Evolutionary conservation across 2,888 invertebrate species (phyloP), one percentile per base, ranked within the genome.

Genomic region (Rhyacophila evoluta): DNA sequence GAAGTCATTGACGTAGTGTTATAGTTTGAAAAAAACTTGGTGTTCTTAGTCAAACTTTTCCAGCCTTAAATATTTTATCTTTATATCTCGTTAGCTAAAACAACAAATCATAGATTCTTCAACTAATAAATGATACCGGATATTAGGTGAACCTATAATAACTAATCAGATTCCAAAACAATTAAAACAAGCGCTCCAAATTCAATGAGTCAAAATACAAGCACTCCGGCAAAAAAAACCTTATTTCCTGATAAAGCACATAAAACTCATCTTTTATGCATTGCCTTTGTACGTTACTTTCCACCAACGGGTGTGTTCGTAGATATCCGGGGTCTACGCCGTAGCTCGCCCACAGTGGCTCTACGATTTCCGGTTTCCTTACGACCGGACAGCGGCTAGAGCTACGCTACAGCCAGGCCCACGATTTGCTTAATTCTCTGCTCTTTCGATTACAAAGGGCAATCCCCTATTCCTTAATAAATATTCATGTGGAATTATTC

Each of bases 391-490:
- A 55, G 55, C 55, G 55, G 55, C 25, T n/a, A 55, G 55, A 15
- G 71, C 74, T 68, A 73, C 75, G 55, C 76, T 73, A 39, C 76
- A 72, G 72, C 36, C 75, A 33, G 74, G 68, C 74, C 75, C 29
- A 15, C 70, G 81, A 81, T 81, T 81, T 81, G 81, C 81, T 81
- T 81, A 81, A 81, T 81, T 81, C 79, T 75, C 39, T 79, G 79
- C 81, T 79, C 81, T 79, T 81, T 79, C 81, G 81, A 79, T 81
- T 81, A 81, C 77, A 81, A 81, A 79, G 81, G 81, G 81, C 79
- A 75, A 81, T 77, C 79, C 79, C 79, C 81, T 78, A 74, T 81
- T 81, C 81, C 81, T 81, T 79, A 77, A 81, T 81, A 79, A 77
- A 81, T 81, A 81, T 81, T 81, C 81, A 81, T 79, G 75, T 11